Percentiles rank a stretch among this genome's conserved stretches.
Evolutionary conservation across 2,113 vertebrate species (phyloP).

Genomic region (Lepisosteus osseus): DNA sequence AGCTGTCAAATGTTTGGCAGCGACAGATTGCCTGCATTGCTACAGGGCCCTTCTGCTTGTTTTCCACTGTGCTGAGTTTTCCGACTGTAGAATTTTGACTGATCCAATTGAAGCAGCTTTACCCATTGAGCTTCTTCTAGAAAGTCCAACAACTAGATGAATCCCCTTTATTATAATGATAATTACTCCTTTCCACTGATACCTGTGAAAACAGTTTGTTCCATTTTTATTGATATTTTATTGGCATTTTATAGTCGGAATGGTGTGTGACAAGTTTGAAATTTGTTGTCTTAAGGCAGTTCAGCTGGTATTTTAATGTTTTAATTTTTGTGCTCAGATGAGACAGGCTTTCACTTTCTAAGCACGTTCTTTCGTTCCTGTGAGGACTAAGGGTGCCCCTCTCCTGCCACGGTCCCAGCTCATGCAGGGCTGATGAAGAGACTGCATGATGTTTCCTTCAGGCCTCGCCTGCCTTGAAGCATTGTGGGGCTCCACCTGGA

Average conservation of each 20-base stretch:
- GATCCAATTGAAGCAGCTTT: slow-evolving; percentile 49
- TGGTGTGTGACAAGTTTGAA: too few species aligned
- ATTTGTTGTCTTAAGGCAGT: too few species aligned
- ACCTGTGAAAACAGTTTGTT: too few species aligned
- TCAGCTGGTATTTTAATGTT: too few species aligned
- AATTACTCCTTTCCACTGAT: too few species aligned
- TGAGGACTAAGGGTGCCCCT: not conserved
- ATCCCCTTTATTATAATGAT: too few species aligned
- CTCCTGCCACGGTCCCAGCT: not conserved
- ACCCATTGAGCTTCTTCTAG: not conserved
- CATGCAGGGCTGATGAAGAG: not conserved
- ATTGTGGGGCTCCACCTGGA: not conserved
- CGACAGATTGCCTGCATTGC: slow-evolving; percentile 87
- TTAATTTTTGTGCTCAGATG: too few species aligned
- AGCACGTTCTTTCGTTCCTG: too few species aligned
- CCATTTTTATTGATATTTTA: too few species aligned
- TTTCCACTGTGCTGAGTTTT: slow-evolving; percentile 84
- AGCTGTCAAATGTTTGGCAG: slow-evolving; percentile 80
- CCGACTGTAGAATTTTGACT: slow-evolving; percentile 74
- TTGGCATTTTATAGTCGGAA: too few species aligned
- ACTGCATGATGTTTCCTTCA: not conserved
- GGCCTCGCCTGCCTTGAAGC: not conserved
- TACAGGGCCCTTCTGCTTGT: slow-evolving; percentile 87
- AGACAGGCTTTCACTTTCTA: too few species aligned
- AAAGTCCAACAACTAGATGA: not conserved